Evolutionary conservation across 2,113 vertebrate species (phyloP).

Genomic region (Saguinus midas): DNA sequence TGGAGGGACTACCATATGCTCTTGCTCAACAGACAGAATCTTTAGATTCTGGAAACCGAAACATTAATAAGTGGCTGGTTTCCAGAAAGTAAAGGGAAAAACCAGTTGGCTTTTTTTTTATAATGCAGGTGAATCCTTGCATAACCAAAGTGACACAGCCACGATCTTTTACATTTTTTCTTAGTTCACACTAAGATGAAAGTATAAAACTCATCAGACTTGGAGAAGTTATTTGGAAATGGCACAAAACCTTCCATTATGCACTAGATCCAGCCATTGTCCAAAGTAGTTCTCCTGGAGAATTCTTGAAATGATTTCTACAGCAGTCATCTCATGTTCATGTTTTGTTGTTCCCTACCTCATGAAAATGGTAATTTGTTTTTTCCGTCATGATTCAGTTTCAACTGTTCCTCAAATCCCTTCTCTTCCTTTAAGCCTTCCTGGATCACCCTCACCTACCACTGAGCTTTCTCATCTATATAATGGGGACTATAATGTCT

Average conservation of each 20-base stretch:
- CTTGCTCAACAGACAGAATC: background rate
- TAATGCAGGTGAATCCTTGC: background rate
- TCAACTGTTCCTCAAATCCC: background rate
- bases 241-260: background rate
- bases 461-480: background rate
- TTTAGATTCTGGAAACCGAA: background rate
- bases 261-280: background rate
- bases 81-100: background rate
- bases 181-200: background rate
- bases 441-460: background rate
- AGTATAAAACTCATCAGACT: background rate
- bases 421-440: background rate
- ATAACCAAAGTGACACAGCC: background rate
- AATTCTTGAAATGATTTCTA: background rate
- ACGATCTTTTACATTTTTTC: background rate
- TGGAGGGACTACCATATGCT: background rate
- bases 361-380: background rate
- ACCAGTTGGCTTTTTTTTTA: background rate
- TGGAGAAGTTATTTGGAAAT: background rate
- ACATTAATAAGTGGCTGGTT: background rate
- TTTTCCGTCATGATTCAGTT: background rate
- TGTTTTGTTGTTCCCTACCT: background rate
- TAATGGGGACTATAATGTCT: background rate
- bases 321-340: background rate
- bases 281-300: background rate